Evolutionary conservation across 2,888 invertebrate species (phyloP).

Genomic region (Ecliptopera silaceata): DNA sequence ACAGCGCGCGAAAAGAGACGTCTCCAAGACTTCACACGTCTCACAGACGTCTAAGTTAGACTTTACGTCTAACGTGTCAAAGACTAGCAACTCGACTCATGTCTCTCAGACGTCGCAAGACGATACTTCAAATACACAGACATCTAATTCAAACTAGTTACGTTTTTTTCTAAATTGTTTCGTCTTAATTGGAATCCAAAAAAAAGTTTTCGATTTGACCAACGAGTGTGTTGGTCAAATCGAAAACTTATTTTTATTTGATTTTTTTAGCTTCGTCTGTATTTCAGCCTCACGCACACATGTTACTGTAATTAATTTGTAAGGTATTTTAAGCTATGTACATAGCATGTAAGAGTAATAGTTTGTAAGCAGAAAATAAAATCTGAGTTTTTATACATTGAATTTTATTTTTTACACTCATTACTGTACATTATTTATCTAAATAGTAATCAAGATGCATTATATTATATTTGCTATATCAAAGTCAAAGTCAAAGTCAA

Average conservation of each 20-base stretch:
- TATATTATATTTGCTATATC: no score
- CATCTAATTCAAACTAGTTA: slow-evolving; percentile 13
- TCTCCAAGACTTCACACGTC: no score
- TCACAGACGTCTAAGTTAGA: slow-evolving; percentile 6
- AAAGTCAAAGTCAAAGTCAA: no score
- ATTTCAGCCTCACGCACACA: no score
- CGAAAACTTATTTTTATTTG: no score
- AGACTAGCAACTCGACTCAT: background rate
- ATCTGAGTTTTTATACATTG: slow-evolving; percentile 5
- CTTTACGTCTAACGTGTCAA: background rate
- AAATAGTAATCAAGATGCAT: background rate
- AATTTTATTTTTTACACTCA: background rate
- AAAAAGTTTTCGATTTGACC: no score
- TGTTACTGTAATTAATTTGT: slow-evolving; percentile 11
- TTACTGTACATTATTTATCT: background rate
- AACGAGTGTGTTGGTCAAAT: no score
- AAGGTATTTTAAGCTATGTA: slow-evolving; percentile 19
- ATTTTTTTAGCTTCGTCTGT: no score
- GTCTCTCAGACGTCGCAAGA: slow-evolving; percentile 10
- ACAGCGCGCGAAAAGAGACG: slow-evolving; percentile 40
- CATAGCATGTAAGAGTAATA: slow-evolving; percentile 19
- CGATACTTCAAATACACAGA: slow-evolving; percentile 8
- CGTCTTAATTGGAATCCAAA: no score
- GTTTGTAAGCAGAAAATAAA: slow-evolving; percentile 16
- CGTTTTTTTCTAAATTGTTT: no score